A percentile compares a stretch with the other conserved stretches of the same genome.
These are phyloP conservation scores for Drosophila elegans DNA, from an alignment of 1,140 invertebrate genomes.

Conservation along the genomic window DNA sequence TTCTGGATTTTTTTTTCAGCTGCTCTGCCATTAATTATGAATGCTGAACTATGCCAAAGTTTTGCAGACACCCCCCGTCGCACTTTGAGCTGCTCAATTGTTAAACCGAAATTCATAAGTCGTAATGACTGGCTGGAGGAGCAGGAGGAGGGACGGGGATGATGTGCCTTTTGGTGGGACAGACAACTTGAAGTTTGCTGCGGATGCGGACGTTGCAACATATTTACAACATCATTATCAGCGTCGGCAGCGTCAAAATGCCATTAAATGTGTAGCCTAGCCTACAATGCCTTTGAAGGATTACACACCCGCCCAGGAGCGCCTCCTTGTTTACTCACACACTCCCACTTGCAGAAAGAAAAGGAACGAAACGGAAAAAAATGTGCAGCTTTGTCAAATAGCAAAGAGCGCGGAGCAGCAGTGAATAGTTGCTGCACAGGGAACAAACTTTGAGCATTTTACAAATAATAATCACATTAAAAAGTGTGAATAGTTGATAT, in stretches of 20 bases:
- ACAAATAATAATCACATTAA: neutral
- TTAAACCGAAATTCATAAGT: conserved; percentile 56
- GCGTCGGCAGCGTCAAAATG: conserved; percentile 78
- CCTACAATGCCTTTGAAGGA: conserved; percentile 77
- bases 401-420: conserved; percentile 55
- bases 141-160: too few species aligned
- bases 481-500: too few species aligned
- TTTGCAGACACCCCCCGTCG: conserved; percentile 13
- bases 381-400: conserved; percentile 76
- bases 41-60: conserved; percentile 54
- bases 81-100: conserved; percentile 38
- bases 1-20: conserved; percentile 4
- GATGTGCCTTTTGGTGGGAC: conserved; percentile 8
- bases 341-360: conserved; percentile 37
- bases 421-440: conserved; percentile 29
- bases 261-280: conserved; percentile 77
- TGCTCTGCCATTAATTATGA: conserved; percentile 48
- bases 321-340: conserved; percentile 29
- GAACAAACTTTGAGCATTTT: neutral
- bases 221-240: conserved; percentile 73
- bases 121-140: conserved; percentile 24
- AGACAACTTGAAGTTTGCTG: conserved; percentile 58
- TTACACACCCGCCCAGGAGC: conserved; percentile 48
- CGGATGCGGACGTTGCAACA: conserved; percentile 65
- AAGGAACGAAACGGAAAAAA: conserved; percentile 47